Conservation (phyloP, 2,888 invertebrate genomes). For the Liopterus haemorrhoidalis region DNA sequence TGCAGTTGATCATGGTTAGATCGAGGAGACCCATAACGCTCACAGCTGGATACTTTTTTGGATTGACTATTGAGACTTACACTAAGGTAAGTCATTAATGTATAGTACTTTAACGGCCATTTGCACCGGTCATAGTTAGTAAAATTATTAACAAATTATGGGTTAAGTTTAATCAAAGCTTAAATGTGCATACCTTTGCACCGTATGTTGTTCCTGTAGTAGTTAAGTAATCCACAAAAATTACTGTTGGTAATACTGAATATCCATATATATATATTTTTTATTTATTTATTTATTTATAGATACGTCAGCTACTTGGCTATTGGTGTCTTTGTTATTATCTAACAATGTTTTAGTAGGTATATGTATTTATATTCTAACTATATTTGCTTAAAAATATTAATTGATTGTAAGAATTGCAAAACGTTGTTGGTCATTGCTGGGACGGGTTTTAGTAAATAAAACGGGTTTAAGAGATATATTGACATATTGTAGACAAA, state of each 20-base stretch:
- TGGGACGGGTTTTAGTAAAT: too few species aligned
- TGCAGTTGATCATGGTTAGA: constrained; percentile 15
- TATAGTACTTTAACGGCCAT: too few species aligned
- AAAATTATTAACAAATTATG: not conserved
- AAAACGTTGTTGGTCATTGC: too few species aligned
- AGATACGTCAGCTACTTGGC: too few species aligned
- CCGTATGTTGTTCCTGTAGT: not conserved
- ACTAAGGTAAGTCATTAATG: constrained; percentile 12
- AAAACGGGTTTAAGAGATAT: too few species aligned
- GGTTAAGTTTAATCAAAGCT: not conserved
- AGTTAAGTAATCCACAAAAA: constrained; percentile 1
- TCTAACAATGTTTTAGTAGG: too few species aligned
- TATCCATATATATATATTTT: constrained; percentile 10
- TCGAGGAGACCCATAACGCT: constrained; percentile 10
- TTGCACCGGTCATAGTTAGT: not conserved
- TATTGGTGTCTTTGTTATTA: too few species aligned
- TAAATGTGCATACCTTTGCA: not conserved
- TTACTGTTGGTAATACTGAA: not conserved
- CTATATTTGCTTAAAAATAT: too few species aligned
- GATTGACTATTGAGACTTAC: constrained; percentile 11
- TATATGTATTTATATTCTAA: too few species aligned
- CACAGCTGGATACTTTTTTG: constrained; percentile 17
- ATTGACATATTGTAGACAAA: too few species aligned
- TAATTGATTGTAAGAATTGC: too few species aligned
- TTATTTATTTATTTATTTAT: too few species aligned